Conservation (phyloP, 2,888 invertebrate species). For the Eupsilia transversa region DNA sequence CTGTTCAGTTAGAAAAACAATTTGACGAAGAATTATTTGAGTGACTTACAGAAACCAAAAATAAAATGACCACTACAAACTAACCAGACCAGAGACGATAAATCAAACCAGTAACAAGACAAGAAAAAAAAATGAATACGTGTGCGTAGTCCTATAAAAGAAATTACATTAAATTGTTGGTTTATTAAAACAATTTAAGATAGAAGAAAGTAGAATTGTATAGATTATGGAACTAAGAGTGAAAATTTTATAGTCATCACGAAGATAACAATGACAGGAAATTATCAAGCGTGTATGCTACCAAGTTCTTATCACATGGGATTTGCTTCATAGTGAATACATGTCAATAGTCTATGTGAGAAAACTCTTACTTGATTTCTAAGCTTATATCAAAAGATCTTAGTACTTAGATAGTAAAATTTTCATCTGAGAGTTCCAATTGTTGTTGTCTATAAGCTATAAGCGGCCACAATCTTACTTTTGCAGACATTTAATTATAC, state of each 20-base stretch:
- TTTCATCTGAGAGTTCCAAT: background rate
- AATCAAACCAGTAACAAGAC: too few species aligned
- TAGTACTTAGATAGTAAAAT: background rate
- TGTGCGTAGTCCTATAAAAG: too few species aligned
- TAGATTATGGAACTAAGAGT: background rate
- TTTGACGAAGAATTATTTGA: too few species aligned
- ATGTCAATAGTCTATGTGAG: slow-evolving; percentile 25
- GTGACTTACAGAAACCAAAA: too few species aligned
- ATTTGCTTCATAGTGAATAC: slow-evolving; percentile 24
- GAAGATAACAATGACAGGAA: slow-evolving; percentile 26
- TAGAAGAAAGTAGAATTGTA: background rate
- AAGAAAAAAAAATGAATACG: too few species aligned
- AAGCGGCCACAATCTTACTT: background rate
- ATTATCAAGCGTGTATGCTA: slow-evolving; percentile 18
- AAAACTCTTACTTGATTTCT: slow-evolving; percentile 35
- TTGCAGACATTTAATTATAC: background rate
- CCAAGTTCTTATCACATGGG: slow-evolving; percentile 19
- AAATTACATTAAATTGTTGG: too few species aligned
- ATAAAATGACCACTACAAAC: too few species aligned
- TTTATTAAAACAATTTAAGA: background rate
- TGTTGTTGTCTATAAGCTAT: background rate
- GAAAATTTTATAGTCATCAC: background rate
- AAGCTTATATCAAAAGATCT: slow-evolving; percentile 7
- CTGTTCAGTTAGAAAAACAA: too few species aligned
- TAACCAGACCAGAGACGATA: too few species aligned